Evolutionary conservation across 2,113 vertebrate species (phyloP).

Genomic region (Dasyprocta punctata): DNA sequence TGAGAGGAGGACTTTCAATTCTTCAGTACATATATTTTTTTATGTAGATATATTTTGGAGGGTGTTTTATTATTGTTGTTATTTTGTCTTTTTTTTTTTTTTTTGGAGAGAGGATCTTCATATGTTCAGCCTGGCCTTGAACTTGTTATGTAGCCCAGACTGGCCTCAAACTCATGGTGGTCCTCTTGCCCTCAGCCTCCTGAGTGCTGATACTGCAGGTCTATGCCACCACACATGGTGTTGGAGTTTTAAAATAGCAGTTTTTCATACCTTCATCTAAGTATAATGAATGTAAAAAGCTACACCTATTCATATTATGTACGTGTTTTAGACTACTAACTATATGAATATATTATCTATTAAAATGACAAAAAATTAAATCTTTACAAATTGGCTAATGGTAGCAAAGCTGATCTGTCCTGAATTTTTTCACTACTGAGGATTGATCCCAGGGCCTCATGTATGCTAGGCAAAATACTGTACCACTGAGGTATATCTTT

Average conservation of each 20-base stretch:
- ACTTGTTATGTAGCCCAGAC: not conserved
- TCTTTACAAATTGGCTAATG: not conserved
- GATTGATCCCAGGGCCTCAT: not conserved
- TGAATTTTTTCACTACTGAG: not conserved
- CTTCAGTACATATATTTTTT: no score
- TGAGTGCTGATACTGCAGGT: not conserved
- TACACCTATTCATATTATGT: not conserved
- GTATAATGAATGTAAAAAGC: not conserved
- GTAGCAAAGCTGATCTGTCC: not conserved
- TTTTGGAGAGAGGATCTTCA: not conserved
- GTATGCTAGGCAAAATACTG: not conserved
- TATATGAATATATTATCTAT: not conserved
- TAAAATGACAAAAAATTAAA: constrained; percentile 15
- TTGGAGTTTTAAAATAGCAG: not conserved
- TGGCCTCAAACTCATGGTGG: not conserved
- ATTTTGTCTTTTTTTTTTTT: not conserved
- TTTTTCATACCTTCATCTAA: not conserved
- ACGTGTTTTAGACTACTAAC: not conserved
- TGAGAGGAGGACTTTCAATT: not conserved
- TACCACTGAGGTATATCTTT: not conserved
- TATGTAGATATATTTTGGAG: no score
- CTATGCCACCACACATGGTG: not conserved
- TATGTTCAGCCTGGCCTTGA: not conserved
- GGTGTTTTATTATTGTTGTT: not conserved
- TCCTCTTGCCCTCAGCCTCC: not conserved